Base-by-base conservation (phyloP, 2,888 invertebrate genomes). In the Nemapogon koenigi region DNA sequence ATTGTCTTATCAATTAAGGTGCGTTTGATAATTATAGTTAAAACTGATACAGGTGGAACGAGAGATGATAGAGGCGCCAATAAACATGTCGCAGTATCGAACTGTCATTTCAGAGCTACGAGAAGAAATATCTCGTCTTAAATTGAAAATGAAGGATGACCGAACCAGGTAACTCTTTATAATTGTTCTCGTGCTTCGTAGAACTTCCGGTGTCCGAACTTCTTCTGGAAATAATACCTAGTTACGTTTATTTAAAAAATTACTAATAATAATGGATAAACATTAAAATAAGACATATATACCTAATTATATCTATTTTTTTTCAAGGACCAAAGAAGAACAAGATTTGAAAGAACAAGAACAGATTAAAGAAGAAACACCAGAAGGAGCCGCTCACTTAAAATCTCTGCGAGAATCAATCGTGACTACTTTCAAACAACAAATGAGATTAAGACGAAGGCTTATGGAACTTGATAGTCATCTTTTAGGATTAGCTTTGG, bases 401-500 rank as follows among this genome's bases (percentile, higher is more conserved):
- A 83, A 86, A 45, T 83, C 83, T 16, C 66, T 95, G 15, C 83
- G 94, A 26, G 92, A 94, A 51, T 90, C 94, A 50, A 91, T 96
- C 30, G 89, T 95, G 3, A 84, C 88, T 0, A 90, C 91, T 1
- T 96, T 96, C 62, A 91, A 93, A 55, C 94, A 93, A 48, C 95
- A 96, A 66, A 95, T 96, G 94, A 87, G 92, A 44, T 70, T 95
- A 22, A 82, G 95, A 49, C 82, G 37, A 17, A 87, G 90, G 37
- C 73, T 97, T 16, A 89, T 97, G 85, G 94, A 96, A 60, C 83
- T 96, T 8, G 96, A 97, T 64, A 94, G 93, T 48, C 91, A 92
- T 53, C 73, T 95, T 37, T 68, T 95, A 46, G 92, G 94, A 2
- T 73, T 95, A 31, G 93, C 91, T 22, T 81, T 95, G 53, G 95